phyloP scores from a whole-genome alignment of 2,113 vertebrate species.

The Stigmatopora argus region DNA sequence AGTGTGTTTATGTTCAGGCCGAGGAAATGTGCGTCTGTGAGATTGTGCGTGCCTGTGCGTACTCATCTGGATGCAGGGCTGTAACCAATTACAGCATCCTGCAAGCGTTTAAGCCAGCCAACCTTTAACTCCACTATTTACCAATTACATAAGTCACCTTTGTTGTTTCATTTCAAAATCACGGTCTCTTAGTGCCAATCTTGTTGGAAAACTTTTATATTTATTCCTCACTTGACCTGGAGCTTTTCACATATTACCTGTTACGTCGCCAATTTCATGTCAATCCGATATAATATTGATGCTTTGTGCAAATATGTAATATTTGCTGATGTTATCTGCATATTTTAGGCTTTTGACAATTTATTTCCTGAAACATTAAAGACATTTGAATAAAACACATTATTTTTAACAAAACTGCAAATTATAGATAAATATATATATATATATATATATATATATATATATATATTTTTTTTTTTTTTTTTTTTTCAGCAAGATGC shows the following conservation, averaged over 20 bases:
- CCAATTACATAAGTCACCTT: constrained; percentile 78
- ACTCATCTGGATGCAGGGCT: constrained; percentile 51
- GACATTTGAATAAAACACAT: too few relatives aligned
- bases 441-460: too few relatives aligned
- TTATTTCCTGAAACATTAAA: too few relatives aligned
- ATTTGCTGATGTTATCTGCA: too few relatives aligned
- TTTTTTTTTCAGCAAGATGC: too few relatives aligned
- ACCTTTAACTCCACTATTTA: constrained; percentile 72
- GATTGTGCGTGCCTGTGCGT: constrained; percentile 28
- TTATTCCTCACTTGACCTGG: background rate
- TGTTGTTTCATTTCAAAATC: constrained; percentile 71
- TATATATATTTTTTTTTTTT: too few relatives aligned
- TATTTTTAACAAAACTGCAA: too few relatives aligned
- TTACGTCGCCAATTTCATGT: too few relatives aligned
- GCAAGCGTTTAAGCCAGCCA: constrained; percentile 77
- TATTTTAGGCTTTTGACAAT: too few relatives aligned
- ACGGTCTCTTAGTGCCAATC: constrained; percentile 67
- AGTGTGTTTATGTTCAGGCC: constrained; percentile 49
- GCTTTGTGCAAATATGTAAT: too few relatives aligned
- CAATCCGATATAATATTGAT: too few relatives aligned
- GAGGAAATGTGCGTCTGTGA: constrained; percentile 43
- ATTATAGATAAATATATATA: too few relatives aligned
- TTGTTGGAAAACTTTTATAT: constrained; percentile 19
- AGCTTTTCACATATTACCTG: background rate
- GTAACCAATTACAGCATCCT: constrained; percentile 76